These are phyloP conservation scores for Glyptemys insculpta DNA, from an alignment of 2,797 vertebrate genomes.

Conservation along the genomic window DNA sequence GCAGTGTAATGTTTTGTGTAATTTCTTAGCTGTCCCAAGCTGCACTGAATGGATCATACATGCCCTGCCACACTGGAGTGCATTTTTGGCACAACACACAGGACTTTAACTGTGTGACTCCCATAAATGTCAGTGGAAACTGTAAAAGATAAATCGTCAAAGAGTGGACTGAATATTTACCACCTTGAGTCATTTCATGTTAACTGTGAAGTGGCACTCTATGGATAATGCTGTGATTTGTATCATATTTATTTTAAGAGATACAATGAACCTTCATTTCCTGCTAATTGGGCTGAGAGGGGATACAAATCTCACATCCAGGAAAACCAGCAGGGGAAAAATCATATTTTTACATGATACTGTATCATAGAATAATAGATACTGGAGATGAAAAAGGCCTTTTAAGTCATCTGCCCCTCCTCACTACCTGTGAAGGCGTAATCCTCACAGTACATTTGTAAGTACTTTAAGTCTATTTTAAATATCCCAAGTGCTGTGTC, in stretches of 20 bases:
- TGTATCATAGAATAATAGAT: background rate
- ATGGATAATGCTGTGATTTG: background rate
- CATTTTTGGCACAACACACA: conserved; percentile 11
- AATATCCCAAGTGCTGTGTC: background rate
- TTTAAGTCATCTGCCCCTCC: background rate
- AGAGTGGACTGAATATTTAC: background rate
- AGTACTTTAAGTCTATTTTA: background rate
- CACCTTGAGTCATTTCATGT: conserved; percentile 9
- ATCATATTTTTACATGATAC: background rate
- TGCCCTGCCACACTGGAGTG: background rate
- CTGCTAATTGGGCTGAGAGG: conserved; percentile 1
- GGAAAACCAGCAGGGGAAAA: background rate
- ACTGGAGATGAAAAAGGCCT: background rate
- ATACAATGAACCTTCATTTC: background rate
- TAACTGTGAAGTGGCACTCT: background rate
- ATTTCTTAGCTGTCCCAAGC: conserved; percentile 7
- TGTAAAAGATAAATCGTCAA: background rate
- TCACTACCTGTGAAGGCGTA: background rate
- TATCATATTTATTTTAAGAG: conserved; percentile 45
- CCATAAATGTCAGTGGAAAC: background rate
- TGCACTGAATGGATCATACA: conserved; percentile 30
- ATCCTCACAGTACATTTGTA: background rate
- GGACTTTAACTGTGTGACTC: background rate
- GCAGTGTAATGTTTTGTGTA: background rate
- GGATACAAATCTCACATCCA: conserved; percentile 1